Percentiles rank a stretch among this genome's conserved stretches.
Evolutionary conservation across 2,888 invertebrate genomes (phyloP).

Genomic region (Hyles lineata): DNA sequence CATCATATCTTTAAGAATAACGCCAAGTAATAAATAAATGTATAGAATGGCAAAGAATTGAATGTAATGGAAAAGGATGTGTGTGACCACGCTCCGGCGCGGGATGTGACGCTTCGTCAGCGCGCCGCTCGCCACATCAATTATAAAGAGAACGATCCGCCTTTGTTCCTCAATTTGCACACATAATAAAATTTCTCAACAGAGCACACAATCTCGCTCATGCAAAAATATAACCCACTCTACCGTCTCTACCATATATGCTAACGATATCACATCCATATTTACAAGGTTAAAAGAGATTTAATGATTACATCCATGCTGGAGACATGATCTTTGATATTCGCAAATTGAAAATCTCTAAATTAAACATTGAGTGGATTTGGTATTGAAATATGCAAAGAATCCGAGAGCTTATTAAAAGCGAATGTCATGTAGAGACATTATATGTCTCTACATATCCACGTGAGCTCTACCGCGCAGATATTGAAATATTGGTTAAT

Average conservation of each 20-base stretch:
- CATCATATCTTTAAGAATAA: not conserved
- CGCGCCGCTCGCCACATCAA: not conserved
- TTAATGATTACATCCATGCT: not conserved
- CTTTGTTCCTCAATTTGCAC: conserved; percentile 26
- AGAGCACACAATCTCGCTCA: conserved; percentile 5
- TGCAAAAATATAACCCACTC: not conserved
- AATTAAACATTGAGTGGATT: conserved; percentile 3
- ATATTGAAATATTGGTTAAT: conserved; percentile 6
- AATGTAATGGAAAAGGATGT: conserved; percentile 11
- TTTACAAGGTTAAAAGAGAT: not conserved
- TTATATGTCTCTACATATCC: not conserved
- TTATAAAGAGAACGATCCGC: conserved; percentile 15
- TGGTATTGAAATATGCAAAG: not conserved
- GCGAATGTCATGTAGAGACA: not conserved
- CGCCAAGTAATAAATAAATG: not conserved
- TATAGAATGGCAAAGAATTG: not conserved
- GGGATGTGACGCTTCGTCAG: not conserved
- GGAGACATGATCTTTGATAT: not conserved
- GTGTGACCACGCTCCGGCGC: not conserved
- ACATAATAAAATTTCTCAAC: conserved; percentile 23
- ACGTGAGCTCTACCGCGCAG: not conserved
- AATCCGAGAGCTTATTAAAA: not conserved
- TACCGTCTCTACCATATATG: too few species aligned
- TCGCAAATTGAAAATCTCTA: not conserved
- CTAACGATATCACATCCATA: not conserved